Base-by-base conservation (phyloP, 2,888 invertebrate genomes). In the Conchocele bisecta region DNA sequence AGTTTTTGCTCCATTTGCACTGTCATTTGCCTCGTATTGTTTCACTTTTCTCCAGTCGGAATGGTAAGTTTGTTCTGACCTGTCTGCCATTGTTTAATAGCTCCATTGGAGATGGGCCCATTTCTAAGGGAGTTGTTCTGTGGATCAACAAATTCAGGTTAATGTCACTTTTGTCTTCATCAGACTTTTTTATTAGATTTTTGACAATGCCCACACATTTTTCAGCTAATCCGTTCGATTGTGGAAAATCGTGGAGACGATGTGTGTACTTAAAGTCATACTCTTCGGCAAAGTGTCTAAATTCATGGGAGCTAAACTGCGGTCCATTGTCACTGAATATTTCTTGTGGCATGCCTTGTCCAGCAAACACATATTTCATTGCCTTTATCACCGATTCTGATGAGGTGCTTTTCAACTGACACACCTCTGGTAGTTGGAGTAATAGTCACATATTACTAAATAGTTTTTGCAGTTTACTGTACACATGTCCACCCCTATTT, bases 301-400 rank as follows among this genome's bases (percentile, higher is more conserved):
- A 61, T 26, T 61, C 39, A 26, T 7, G 29, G 22, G 20, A 26
- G 39, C 51, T 51, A 39, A 51, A 61, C 39, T 51, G 51, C 28
- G 51, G 51, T 28, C 46, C 61, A 37, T 64, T 64, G 29, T 64
- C 56, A 46, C 44, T 44, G 35, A 64, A 56, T 17, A 44, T 29
- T 20, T 37, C 17, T 28, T 54, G 41, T 5, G 44, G 48, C 13
- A 48, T 26, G 17, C 61, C 56, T 33, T 53, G 46, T n/a, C 54
- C 39, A 20, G 54, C 37, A 56, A 61, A 44, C 28, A 54, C 54
- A 35, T 22, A 44, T 28, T 61, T 54, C 42, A 63, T 54, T 20
- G 54, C 54, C 15, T 31, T 50, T 4, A 48, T 48, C 3, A 59
- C 59, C 17, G 59, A 48, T 37, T 59, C 41, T 26, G 33, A 33